phyloP scores from a whole-genome alignment of 2,113 vertebrate genomes.

The Nerophis ophidion region DNA sequence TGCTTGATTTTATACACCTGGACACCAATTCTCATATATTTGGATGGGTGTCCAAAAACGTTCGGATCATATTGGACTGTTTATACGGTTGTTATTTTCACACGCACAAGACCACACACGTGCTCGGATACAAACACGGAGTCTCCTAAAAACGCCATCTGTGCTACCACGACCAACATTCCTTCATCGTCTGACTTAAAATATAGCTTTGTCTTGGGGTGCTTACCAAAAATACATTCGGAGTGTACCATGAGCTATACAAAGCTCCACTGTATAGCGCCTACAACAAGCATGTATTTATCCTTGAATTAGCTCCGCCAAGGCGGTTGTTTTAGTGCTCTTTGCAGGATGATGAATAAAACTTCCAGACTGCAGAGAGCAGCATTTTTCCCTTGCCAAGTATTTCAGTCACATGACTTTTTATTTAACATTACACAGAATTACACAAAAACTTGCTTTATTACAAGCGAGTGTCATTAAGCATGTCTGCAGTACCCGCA shows the following conservation, averaged over 20 bases:
- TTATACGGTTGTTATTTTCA: too few species aligned
- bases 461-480: too few species aligned
- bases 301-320: not conserved
- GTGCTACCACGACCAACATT: not conserved
- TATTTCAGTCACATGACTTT: not conserved
- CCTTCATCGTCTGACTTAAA: not conserved
- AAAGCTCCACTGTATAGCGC: not conserved
- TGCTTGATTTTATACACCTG: too few species aligned
- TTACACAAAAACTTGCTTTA: too few species aligned
- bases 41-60: too few species aligned
- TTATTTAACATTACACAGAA: not conserved
- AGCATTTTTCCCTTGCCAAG: not conserved
- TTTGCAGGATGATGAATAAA: not conserved
- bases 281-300: not conserved
- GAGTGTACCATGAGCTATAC: not conserved
- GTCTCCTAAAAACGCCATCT: not conserved
- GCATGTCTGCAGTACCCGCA: too few species aligned
- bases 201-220: not conserved
- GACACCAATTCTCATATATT: too few species aligned
- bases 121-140: too few species aligned
- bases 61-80: too few species aligned
- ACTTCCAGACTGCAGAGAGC: not conserved
- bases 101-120: too few species aligned
- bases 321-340: conserved; percentile 1
- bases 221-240: not conserved